phyloP scores from a whole-genome alignment of 1,140 invertebrate genomes.

The Drosophila sproati region DNA sequence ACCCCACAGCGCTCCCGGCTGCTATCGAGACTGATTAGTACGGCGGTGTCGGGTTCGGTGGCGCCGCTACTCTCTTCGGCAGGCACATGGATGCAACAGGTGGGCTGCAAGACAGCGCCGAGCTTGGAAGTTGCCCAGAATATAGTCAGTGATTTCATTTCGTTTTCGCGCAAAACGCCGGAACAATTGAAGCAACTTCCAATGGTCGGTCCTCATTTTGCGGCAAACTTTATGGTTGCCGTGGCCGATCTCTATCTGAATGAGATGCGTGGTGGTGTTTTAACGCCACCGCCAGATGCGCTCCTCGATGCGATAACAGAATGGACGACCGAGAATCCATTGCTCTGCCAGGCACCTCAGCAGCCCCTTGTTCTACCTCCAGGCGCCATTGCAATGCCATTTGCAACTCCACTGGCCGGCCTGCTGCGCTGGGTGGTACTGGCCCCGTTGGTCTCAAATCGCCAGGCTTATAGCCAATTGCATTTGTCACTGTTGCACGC shows the following conservation, averaged over 20 bases:
- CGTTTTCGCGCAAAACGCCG: slow-evolving; percentile 88
- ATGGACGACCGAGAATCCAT: slow-evolving; percentile 89
- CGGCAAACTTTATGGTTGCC: slow-evolving; percentile 92
- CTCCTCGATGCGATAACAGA: slow-evolving; percentile 88
- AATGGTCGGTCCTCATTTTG: slow-evolving; percentile 88
- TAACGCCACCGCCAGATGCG: slow-evolving; percentile 86
- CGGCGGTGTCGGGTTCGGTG: slow-evolving; percentile 90
- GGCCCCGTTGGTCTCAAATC: slow-evolving; percentile 86
- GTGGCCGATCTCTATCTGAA: slow-evolving; percentile 91
- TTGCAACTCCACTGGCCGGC: slow-evolving; percentile 91
- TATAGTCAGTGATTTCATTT: slow-evolving; percentile 92
- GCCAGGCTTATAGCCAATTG: slow-evolving; percentile 86
- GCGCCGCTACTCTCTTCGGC: slow-evolving; percentile 89
- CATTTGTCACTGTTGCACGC: slow-evolving; percentile 88
- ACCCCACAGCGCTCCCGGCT: slow-evolving; percentile 88
- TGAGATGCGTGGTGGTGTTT: slow-evolving; percentile 69
- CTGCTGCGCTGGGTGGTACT: slow-evolving; percentile 90
- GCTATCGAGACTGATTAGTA: slow-evolving; percentile 91
- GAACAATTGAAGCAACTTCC: slow-evolving; percentile 89
- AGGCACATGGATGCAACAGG: slow-evolving; percentile 93
- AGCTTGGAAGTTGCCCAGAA: slow-evolving; percentile 90
- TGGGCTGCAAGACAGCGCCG: slow-evolving; percentile 90
- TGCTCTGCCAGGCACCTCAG: slow-evolving; percentile 89
- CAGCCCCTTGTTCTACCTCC: slow-evolving; percentile 89
- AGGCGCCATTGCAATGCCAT: slow-evolving; percentile 92